Conservation (phyloP, 2,888 invertebrate species). For the Drosophila meridionalis region DNA sequence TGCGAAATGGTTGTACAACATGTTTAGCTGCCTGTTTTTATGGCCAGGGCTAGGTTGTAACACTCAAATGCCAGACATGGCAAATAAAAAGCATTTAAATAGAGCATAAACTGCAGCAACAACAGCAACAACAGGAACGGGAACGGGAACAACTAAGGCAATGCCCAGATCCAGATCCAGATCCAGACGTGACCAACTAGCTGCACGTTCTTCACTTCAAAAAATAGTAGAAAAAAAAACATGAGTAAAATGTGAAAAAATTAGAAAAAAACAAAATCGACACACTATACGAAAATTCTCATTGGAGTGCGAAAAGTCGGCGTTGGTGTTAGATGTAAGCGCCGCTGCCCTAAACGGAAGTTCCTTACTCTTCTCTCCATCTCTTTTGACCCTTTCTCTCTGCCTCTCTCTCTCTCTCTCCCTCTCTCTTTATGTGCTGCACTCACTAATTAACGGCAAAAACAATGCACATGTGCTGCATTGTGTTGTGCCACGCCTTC, state of each 20-base stretch:
- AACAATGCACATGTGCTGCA: conserved; percentile 47
- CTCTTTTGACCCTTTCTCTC: neutral
- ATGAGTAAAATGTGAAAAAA: conserved; percentile 23
- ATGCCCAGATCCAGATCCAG: conserved; percentile 44
- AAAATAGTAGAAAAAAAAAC: conserved; percentile 27
- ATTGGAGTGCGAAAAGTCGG: conserved; percentile 71
- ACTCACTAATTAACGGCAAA: conserved; percentile 47
- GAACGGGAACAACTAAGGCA: conserved; percentile 24
- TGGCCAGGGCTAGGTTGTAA: conserved; percentile 49
- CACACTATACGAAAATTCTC: conserved; percentile 74
- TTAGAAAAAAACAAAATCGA: conserved; percentile 45
- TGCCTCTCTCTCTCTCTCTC: neutral
- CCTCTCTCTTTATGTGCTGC: neutral
- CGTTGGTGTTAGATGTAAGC: conserved; percentile 66
- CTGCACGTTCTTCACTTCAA: conserved; percentile 58
- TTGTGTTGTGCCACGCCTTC: conserved; percentile 43
- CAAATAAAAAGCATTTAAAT: conserved; percentile 77
- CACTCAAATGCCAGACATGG: conserved; percentile 75
- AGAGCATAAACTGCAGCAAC: conserved; percentile 71
- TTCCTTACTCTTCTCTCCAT: neutral
- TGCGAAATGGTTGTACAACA: conserved; percentile 43
- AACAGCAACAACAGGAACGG: conserved; percentile 40
- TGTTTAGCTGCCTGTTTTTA: conserved; percentile 62
- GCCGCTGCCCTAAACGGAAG: conserved; percentile 58
- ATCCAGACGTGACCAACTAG: conserved; percentile 69